Evolutionary conservation across 2,797 vertebrate genomes (phyloP).

Genomic region (Propithecus deckenii): DNA sequence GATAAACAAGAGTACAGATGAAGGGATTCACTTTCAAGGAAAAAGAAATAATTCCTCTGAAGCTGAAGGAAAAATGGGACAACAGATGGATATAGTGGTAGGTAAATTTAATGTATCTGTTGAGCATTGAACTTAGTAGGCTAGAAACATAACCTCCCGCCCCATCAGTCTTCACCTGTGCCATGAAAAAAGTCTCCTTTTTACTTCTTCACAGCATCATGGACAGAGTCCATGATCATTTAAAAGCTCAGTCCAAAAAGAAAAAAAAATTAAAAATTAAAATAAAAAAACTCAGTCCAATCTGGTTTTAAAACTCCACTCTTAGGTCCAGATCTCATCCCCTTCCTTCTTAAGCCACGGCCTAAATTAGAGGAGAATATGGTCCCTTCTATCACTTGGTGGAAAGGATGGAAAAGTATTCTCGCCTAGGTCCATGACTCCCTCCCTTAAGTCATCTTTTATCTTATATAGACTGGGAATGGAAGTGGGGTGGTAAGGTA

Average conservation of each 20-base stretch:
- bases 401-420: background rate
- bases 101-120: background rate
- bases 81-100: background rate
- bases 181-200: background rate
- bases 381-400: background rate
- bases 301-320: background rate
- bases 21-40: background rate
- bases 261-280: too few relatives aligned
- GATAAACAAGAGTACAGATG: background rate
- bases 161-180: background rate
- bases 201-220: background rate
- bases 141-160: background rate
- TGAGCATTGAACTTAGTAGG: background rate
- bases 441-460: background rate
- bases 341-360: background rate
- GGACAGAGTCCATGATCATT: background rate
- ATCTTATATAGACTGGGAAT: background rate
- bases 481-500: background rate
- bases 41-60: background rate
- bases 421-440: background rate
- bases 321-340: background rate
- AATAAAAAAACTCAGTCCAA: background rate
- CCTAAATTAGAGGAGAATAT: background rate
- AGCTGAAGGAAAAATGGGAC: background rate
- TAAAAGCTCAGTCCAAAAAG: background rate